These are phyloP conservation scores for Hydractinia symbiolongicarpus DNA, from an alignment of 30 jellyfish, hydroid and myxozoan species.

Conservation along the genomic window DNA sequence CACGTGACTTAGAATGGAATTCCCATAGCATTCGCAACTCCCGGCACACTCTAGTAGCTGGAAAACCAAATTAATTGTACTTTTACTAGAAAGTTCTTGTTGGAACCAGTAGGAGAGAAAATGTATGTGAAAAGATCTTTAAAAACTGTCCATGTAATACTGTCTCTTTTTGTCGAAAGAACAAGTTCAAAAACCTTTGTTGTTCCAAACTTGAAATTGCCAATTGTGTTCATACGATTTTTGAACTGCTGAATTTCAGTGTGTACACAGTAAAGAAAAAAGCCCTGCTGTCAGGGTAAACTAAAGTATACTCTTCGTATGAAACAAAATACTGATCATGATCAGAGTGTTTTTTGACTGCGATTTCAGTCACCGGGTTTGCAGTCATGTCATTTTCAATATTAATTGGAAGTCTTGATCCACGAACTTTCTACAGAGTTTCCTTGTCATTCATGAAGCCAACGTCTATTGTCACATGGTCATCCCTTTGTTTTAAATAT, in stretches of 20 bases:
- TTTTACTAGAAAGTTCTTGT: neutral
- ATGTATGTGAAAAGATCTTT: neutral
- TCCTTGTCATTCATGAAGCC: too few relatives aligned
- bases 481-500: too few relatives aligned
- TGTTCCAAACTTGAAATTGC: neutral
- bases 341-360: slow-evolving; percentile 27
- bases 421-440: slow-evolving; percentile 17
- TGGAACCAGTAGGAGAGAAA: neutral
- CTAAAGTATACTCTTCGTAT: neutral
- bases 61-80: neutral
- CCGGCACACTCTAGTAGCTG: neutral
- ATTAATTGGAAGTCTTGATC: slow-evolving; percentile 9
- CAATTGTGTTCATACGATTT: too few relatives aligned
- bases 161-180: too few relatives aligned
- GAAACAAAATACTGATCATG: slow-evolving; percentile 37
- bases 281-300: neutral
- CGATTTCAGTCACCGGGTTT: slow-evolving; percentile 2
- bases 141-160: too few relatives aligned
- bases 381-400: slow-evolving; percentile 1
- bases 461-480: too few relatives aligned
- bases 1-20: neutral
- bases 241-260: too few relatives aligned
- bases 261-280: too few relatives aligned
- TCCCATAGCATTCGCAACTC: neutral
- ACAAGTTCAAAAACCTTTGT: neutral